A percentile compares a stretch with the other conserved stretches of the same genome.
These are phyloP conservation scores for Pedionomus torquatus DNA, from an alignment of 2,113 vertebrate genomes.

Conservation along the genomic window DNA sequence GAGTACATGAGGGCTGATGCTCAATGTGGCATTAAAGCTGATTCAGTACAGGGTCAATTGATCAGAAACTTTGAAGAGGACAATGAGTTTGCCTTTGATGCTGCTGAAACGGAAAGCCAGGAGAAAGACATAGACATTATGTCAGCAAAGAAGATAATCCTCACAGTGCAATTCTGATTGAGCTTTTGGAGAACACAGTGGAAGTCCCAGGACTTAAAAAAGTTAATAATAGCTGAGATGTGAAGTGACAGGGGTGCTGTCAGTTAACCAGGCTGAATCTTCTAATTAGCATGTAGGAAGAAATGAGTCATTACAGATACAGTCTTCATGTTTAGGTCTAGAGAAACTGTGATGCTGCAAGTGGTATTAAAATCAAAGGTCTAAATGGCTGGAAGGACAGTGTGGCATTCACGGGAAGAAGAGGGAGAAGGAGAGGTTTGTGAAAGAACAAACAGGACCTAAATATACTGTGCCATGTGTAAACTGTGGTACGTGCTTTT, in stretches of 20 bases:
- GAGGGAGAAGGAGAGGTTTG: neutral
- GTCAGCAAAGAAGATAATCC: constrained; percentile 48
- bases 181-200: neutral
- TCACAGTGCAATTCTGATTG: neutral
- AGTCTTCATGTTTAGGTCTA: neutral
- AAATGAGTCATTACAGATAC: neutral
- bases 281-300: neutral
- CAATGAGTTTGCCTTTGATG: constrained; percentile 35
- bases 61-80: constrained; percentile 24
- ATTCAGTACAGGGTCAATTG: neutral
- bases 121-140: neutral
- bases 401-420: neutral
- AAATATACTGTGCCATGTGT: neutral
- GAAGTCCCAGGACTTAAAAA: neutral
- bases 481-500: neutral
- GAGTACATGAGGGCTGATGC: neutral
- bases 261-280: neutral
- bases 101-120: constrained; percentile 4
- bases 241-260: neutral
- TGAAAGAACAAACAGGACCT: neutral
- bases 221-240: neutral
- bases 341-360: neutral
- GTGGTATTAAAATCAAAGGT: neutral
- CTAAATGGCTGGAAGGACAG: neutral
- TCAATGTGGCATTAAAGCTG: neutral